Conservation (phyloP, 2,113 vertebrate species). For the Rhizomys pruinosus region DNA sequence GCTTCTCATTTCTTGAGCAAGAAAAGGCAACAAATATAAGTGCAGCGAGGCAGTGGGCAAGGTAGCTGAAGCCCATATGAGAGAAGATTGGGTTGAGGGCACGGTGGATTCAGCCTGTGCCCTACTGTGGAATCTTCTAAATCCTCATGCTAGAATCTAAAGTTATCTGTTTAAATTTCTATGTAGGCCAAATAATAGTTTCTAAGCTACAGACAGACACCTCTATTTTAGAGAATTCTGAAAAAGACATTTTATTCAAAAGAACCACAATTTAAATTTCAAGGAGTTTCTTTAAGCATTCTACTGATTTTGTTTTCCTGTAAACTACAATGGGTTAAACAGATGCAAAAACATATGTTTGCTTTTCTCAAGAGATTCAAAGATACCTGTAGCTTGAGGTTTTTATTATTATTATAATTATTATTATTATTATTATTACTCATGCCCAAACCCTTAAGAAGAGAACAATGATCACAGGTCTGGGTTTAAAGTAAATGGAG, state of each 20-base stretch:
- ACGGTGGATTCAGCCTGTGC: neutral
- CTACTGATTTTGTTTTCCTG: neutral
- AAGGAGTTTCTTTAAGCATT: neutral
- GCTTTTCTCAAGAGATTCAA: neutral
- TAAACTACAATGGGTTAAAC: neutral
- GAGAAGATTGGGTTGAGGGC: neutral
- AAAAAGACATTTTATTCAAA: conserved; percentile 3
- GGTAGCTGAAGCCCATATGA: neutral
- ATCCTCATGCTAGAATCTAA: neutral
- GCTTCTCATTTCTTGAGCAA: neutral
- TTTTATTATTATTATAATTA: too few species aligned
- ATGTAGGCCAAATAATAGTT: neutral
- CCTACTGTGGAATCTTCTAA: neutral
- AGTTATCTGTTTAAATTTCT: neutral
- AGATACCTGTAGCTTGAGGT: neutral
- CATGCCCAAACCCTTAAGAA: neutral
- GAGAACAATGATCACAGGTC: neutral
- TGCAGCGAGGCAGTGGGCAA: neutral
- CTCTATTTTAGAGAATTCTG: neutral
- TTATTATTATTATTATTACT: too few species aligned
- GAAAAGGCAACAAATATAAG: neutral
- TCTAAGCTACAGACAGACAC: neutral
- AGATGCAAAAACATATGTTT: neutral
- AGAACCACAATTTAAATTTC: neutral
- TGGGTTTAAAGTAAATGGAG: neutral